These are phyloP conservation scores for Ameiurus melas DNA, from an alignment of 2,113 vertebrate genomes.

Conservation along the genomic window DNA sequence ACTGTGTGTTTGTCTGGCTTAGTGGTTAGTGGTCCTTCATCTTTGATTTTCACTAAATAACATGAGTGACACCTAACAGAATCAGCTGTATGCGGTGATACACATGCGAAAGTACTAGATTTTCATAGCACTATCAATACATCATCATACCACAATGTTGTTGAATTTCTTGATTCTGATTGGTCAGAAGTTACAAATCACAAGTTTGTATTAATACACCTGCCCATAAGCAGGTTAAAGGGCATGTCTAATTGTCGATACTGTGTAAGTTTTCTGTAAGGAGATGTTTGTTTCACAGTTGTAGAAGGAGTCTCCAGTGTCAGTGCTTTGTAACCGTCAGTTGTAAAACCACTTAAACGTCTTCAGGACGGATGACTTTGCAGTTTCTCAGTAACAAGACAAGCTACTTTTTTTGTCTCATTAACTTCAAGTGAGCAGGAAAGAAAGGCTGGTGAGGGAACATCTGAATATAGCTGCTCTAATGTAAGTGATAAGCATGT, in stretches of 20 bases:
- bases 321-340: no score
- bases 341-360: not conserved
- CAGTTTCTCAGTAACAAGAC: not conserved
- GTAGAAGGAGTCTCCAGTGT: no score
- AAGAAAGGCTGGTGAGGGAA: not conserved
- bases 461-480: not conserved
- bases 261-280: not conserved
- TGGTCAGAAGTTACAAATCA: not conserved
- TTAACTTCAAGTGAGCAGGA: not conserved
- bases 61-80: not conserved
- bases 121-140: not conserved
- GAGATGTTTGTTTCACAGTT: not conserved
- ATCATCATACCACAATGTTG: not conserved
- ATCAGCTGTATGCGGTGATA: not conserved
- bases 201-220: not conserved
- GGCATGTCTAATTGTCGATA: no score
- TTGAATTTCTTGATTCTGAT: not conserved
- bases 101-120: not conserved
- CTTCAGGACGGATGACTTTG: not conserved
- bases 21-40: not conserved
- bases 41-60: not conserved
- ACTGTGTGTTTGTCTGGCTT: not conserved
- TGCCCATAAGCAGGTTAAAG: not conserved
- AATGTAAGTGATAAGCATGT: not conserved
- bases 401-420: not conserved